phyloP scores from a whole-genome alignment of 2,888 invertebrate genomes.

The Drosophila fulvimacula region DNA sequence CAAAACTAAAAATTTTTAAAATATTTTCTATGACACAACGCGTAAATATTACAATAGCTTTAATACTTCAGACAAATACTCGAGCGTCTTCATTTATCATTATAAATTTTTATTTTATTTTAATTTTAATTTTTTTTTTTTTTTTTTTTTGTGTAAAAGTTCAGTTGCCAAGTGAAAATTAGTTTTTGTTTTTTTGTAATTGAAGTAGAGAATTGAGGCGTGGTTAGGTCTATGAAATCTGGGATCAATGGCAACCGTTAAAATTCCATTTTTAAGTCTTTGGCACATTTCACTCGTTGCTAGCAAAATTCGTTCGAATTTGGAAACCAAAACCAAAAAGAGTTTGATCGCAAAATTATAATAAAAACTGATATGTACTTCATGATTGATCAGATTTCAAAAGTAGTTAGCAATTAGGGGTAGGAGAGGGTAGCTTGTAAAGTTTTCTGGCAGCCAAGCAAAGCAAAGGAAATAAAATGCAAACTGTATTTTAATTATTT shows the following conservation, averaged over 20 bases:
- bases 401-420: slow-evolving; percentile 15
- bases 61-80: slow-evolving; percentile 56
- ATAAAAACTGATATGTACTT: slow-evolving; percentile 50
- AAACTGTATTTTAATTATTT: slow-evolving; percentile 4
- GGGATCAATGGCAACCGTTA: slow-evolving; percentile 43
- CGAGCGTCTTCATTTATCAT: slow-evolving; percentile 23
- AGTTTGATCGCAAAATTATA: slow-evolving; percentile 20
- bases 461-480: slow-evolving; percentile 28
- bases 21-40: slow-evolving; percentile 22
- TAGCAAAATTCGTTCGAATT: slow-evolving; percentile 23
- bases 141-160: slow-evolving; percentile 10
- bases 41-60: slow-evolving; percentile 42
- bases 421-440: slow-evolving; percentile 5
- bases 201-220: slow-evolving; percentile 8
- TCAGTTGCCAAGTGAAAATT: slow-evolving; percentile 18
- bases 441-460: slow-evolving; percentile 16
- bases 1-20: neutral
- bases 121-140: slow-evolving; percentile 6
- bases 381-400: slow-evolving; percentile 31
- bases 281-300: slow-evolving; percentile 58
- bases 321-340: slow-evolving; percentile 15
- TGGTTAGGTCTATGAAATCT: slow-evolving; percentile 15
- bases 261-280: slow-evolving; percentile 58
- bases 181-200: slow-evolving; percentile 7
- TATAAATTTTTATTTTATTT: slow-evolving; percentile 10